These are phyloP conservation scores for Scortum barcoo DNA, from an alignment of 2,113 vertebrate species.

Conservation along the genomic window DNA sequence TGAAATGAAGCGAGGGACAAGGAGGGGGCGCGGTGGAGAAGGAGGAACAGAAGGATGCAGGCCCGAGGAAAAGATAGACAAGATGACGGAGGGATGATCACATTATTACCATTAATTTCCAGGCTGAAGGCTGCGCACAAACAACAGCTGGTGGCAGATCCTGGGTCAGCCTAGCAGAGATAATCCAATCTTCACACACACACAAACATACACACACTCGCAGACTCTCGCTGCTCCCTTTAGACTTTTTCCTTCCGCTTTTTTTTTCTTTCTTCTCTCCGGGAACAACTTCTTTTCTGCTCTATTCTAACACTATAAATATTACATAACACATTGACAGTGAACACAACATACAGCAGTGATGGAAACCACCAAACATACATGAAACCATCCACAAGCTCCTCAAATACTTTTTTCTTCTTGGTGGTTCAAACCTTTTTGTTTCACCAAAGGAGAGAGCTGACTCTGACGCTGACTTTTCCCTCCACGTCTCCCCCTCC, in stretches of 20 bases:
- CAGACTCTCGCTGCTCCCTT: slow-evolving; percentile 24
- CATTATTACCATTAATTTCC: slow-evolving; percentile 93
- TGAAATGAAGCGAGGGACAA: slow-evolving; percentile 4
- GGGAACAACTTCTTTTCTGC: not conserved
- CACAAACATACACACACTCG: slow-evolving; percentile 23
- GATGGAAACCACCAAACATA: no score
- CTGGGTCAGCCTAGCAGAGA: slow-evolving; percentile 93
- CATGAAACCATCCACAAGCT: no score
- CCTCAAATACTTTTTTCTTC: slow-evolving; percentile 2
- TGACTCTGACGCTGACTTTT: not conserved
- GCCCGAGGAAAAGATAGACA: slow-evolving; percentile 11
- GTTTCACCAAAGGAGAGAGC: not conserved
- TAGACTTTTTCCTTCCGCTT: slow-evolving; percentile 7
- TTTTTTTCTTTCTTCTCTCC: not conserved
- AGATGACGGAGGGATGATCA: slow-evolving; percentile 80
- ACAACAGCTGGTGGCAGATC: slow-evolving; percentile 95
- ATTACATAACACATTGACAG: not conserved
- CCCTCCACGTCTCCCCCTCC: not conserved
- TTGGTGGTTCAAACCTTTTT: not conserved
- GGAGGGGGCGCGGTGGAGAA: not conserved
- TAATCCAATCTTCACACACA: slow-evolving; percentile 90
- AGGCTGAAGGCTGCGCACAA: slow-evolving; percentile 88
- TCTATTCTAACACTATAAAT: not conserved
- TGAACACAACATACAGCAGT: not conserved
- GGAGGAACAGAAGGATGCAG: slow-evolving; percentile 39